Conservation (phyloP, 2,113 vertebrate genomes). For the Microcebus ravelobensis region DNA sequence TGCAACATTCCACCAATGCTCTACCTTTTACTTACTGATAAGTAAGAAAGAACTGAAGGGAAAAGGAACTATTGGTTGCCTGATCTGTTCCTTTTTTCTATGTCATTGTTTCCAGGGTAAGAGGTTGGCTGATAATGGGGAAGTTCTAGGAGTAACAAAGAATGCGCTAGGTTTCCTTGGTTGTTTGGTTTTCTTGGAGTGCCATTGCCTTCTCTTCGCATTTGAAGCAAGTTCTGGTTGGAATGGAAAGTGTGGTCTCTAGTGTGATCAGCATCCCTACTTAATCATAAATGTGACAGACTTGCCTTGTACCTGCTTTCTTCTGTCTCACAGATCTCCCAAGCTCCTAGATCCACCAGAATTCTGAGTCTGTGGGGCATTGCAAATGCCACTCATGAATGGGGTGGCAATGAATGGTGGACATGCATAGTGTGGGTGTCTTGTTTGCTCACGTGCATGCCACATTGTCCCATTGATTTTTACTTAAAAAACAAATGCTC, state of each 20-base stretch:
- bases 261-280: too few relatives aligned
- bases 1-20: not conserved
- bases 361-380: fast-evolving
- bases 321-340: not conserved
- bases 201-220: not conserved
- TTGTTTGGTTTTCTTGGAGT: not conserved
- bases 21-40: not conserved
- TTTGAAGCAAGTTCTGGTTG: not conserved
- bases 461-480: not conserved
- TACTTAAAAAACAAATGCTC: not conserved
- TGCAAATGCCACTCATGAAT: fast-evolving
- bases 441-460: not conserved
- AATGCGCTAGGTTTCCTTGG: not conserved
- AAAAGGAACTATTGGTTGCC: not conserved
- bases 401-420: fast-evolving
- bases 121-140: not conserved
- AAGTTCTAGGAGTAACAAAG: not conserved
- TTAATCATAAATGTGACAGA: not conserved
- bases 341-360: fast-evolving
- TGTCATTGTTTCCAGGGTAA: not conserved
- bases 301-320: not conserved
- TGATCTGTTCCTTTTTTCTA: not conserved
- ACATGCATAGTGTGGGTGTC: fast-evolving
- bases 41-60: not conserved
- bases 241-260: not conserved